Evolutionary conservation across 1,140 invertebrate genomes (phyloP).

Genomic region (Melanaphis sacchari): DNA sequence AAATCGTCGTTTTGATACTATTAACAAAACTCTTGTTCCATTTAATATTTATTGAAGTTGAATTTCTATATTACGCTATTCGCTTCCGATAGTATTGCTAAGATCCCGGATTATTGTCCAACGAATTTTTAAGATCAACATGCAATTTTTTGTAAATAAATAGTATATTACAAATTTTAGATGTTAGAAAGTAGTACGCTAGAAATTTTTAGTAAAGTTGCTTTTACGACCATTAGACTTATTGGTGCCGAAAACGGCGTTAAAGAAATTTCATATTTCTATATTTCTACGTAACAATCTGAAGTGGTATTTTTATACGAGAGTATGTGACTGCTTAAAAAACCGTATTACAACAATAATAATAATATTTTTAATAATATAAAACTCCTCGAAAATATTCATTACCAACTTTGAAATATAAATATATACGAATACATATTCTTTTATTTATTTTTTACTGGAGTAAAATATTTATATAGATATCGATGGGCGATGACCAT

Average conservation of each 20-base stretch:
- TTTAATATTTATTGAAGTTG: neutral
- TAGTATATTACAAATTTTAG: neutral
- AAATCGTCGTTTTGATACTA: neutral
- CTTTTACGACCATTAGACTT: too few relatives aligned
- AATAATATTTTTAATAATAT: neutral
- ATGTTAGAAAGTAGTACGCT: neutral
- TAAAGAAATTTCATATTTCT: neutral
- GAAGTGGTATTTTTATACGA: too few relatives aligned
- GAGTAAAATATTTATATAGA: neutral
- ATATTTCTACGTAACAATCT: too few relatives aligned
- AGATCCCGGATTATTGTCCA: neutral
- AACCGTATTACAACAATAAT: neutral
- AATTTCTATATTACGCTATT: neutral
- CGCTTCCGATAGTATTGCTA: neutral
- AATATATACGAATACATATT: neutral
- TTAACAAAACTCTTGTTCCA: neutral
- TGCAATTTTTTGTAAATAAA: neutral
- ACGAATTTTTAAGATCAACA: neutral
- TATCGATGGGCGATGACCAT: neutral
- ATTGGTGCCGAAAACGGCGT: neutral
- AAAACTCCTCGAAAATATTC: neutral
- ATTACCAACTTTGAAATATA: neutral
- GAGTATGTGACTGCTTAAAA: neutral
- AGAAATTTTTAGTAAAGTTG: neutral
- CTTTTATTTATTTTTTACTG: neutral